Conservation (phyloP, 2,113 vertebrate genomes). For the Edolisoma coerulescens region DNA sequence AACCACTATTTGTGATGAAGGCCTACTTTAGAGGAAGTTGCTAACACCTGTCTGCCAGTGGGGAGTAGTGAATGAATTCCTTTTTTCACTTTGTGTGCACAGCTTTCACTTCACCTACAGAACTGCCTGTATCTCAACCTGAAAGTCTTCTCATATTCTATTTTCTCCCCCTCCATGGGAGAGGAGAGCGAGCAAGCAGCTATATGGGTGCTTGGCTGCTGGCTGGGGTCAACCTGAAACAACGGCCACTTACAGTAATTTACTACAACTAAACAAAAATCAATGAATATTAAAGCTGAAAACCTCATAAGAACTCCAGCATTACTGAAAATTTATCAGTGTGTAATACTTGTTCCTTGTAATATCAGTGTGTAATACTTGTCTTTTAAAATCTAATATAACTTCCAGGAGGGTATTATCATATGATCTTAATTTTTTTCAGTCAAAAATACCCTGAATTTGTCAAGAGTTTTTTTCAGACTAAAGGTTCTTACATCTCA, state of each 20-base stretch:
- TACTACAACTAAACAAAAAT: constrained; percentile 39
- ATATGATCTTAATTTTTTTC: constrained; percentile 78
- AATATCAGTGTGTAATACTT: not conserved
- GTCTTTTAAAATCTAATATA: constrained; percentile 30
- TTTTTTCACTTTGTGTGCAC: not conserved
- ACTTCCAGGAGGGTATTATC: constrained; percentile 54
- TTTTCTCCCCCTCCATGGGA: not conserved
- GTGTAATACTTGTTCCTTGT: not conserved
- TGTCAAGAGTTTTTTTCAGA: constrained; percentile 78
- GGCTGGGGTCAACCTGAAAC: not conserved
- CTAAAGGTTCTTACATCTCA: constrained; percentile 69
- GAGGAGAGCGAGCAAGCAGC: not conserved
- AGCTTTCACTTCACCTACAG: not conserved
- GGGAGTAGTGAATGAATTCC: not conserved
- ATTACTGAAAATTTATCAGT: constrained; percentile 20
- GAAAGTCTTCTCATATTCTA: not conserved
- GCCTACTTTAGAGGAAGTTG: not conserved
- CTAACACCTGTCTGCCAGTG: not conserved
- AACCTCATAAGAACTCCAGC: not conserved
- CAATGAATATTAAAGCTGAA: not conserved
- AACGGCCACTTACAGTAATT: not conserved
- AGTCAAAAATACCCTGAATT: constrained; percentile 50
- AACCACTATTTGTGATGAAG: not conserved
- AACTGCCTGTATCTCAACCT: not conserved
- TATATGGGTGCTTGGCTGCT: not conserved